Base-by-base conservation (phyloP, 2,888 invertebrate species). In the Dryobota labecula region DNA sequence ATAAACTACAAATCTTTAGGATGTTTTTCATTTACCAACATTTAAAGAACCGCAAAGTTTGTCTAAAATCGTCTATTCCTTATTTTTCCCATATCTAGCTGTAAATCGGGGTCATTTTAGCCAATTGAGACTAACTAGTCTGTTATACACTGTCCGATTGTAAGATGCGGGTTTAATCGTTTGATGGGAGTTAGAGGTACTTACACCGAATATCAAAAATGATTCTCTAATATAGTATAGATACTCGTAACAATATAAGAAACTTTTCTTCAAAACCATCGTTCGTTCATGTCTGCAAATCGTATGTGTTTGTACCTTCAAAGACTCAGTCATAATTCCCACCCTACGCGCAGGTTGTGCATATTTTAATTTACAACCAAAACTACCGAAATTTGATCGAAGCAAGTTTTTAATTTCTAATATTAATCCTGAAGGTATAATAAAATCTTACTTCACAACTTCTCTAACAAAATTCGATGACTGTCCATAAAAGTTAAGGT, bases 401-500 rank as follows among this genome's bases (percentile, higher is more conserved):
- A 13, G n/a, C n/a, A 49, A n/a, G 36, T 27, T 30, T 57, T 47
- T 18, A 36, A 56, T 56, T 24, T 24, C 2, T 15, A 20, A 20
- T 24, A 75, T 41, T 24, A 74, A 47, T 11, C 11, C 15, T 27
- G 18, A 57, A 20, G 20, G n/a, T 30, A 57, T 43, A 68, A 24
- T 49, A 38, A 43, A 49, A 56, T 20, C 15, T 20, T 7, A 36
- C n/a, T 20, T 30, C n/a, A 65, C 9, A 75, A 56, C 27, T 66
- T 56, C 15, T 15, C 20, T 30, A 57, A 49, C 36, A 57, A 68
- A 68, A 53, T 47, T 33, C 58, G n/a, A 76, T 47, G 41, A 47
- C 30, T 18, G 20, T 45, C 5, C 7, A 60, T 72, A 51, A 71
- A 71, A 57, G 49, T 51, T 56, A 49, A 45, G 13, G 30, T 70